Evolutionary conservation across 2,113 vertebrate species (phyloP).

Genomic region (Dasyurus viverrinus): DNA sequence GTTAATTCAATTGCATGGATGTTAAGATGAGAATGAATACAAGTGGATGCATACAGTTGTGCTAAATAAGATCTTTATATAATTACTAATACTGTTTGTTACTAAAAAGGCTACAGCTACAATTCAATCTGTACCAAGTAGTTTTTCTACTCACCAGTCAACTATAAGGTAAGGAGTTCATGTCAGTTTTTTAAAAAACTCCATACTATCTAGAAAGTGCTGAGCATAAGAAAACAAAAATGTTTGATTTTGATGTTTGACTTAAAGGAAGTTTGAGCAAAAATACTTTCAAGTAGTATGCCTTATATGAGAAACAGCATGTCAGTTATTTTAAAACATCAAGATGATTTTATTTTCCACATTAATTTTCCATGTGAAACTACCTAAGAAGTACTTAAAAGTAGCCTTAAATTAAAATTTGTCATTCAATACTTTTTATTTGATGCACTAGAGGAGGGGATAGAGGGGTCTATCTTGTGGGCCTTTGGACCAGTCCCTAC

Average conservation of each 20-base stretch:
- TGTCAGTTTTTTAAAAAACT: not conserved
- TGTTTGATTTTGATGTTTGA: too few relatives aligned
- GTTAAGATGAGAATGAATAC: constrained; percentile 12
- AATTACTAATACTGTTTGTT: not conserved
- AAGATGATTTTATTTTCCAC: not conserved
- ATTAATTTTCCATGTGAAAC: not conserved
- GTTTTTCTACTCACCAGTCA: not conserved
- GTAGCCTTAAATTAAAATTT: not conserved
- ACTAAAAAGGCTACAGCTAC: not conserved
- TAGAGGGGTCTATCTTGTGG: not conserved
- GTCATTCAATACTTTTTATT: not conserved
- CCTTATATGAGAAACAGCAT: not conserved
- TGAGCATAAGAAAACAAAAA: constrained; percentile 20
- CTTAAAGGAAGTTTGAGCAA: too few relatives aligned
- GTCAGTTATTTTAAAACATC: not conserved
- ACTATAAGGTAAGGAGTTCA: constrained; percentile 15
- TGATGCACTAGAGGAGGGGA: not conserved
- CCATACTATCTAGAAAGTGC: not conserved
- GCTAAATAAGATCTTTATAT: not conserved
- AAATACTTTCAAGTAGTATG: too few relatives aligned
- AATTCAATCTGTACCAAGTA: constrained; percentile 9
- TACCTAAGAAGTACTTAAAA: not conserved
- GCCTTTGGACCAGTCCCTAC: not conserved
- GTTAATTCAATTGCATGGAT: constrained; percentile 28
- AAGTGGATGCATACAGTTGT: not conserved